These are phyloP conservation scores for Dynastes maya DNA, from an alignment of 2,888 invertebrate genomes.

Conservation along the genomic window DNA sequence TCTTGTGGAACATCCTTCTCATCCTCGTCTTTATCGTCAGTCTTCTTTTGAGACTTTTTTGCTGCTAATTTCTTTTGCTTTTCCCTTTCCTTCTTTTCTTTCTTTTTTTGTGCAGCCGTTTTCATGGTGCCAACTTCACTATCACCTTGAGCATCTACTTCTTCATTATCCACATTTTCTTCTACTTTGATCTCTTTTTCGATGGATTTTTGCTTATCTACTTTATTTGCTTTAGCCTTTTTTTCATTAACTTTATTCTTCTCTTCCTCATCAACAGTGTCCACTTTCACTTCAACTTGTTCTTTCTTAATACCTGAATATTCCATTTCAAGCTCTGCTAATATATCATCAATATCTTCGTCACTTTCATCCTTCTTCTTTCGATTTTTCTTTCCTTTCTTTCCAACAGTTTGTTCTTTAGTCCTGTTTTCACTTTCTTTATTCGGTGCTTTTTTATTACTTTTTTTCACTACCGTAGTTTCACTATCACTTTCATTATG, in stretches of 20 bases:
- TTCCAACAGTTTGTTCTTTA: conserved; percentile 70
- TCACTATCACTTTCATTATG: conserved; percentile 68
- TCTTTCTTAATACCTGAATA: conserved; percentile 79
- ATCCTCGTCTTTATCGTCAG: conserved; percentile 58
- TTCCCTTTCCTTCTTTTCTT: conserved; percentile 89
- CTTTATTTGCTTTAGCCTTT: conserved; percentile 66
- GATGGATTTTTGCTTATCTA: conserved; percentile 60
- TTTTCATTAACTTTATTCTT: conserved; percentile 50
- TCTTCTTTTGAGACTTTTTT: conserved; percentile 56
- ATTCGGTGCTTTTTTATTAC: conserved; percentile 67
- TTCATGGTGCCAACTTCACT: conserved; percentile 78
- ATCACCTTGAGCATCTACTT: conserved; percentile 72
- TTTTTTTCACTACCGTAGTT: conserved; percentile 67
- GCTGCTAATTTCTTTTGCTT: conserved; percentile 70
- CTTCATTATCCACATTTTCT: conserved; percentile 59
- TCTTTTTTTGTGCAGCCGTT: conserved; percentile 90
- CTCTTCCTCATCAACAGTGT: conserved; percentile 70
- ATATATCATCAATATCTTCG: conserved; percentile 87
- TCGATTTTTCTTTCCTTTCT: conserved; percentile 81
- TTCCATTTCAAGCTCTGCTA: conserved; percentile 88
- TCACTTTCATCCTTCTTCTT: conserved; percentile 85
- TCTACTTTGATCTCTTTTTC: conserved; percentile 53
- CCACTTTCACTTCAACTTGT: conserved; percentile 65
- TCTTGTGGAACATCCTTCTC: conserved; percentile 65
- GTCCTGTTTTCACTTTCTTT: conserved; percentile 67